Percentiles rank a stretch among this genome's conserved stretches.
phyloP scores from a whole-genome alignment of 1,140 invertebrate species.

The Ctenoplectra terminalis region DNA sequence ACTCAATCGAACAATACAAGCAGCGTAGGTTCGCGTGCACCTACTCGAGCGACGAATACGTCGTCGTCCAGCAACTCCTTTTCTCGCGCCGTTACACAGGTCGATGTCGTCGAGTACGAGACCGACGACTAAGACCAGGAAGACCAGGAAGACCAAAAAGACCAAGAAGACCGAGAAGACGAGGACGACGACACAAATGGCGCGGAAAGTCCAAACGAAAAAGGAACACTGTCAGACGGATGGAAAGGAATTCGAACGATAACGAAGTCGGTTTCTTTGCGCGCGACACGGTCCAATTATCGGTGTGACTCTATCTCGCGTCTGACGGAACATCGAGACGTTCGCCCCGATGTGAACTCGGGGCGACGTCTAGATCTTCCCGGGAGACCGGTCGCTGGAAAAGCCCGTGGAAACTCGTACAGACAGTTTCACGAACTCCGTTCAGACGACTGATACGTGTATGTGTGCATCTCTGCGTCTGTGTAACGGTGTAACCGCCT shows the following conservation, averaged over 20 bases:
- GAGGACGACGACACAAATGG: constrained; percentile 20
- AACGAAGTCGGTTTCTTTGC: constrained; percentile 62
- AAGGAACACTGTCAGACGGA: constrained; percentile 36
- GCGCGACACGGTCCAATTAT: constrained; percentile 67
- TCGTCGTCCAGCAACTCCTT: neutral
- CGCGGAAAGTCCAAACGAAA: constrained; percentile 15
- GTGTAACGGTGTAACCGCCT: constrained; percentile 50
- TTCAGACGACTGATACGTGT: neutral
- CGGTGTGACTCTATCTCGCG: constrained; percentile 45
- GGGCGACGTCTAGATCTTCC: constrained; percentile 53
- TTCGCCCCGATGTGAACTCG: constrained; percentile 15
- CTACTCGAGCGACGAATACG: constrained; percentile 6
- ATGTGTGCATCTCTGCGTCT: constrained; percentile 21
- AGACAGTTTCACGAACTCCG: constrained; percentile 47
- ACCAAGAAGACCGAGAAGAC: neutral
- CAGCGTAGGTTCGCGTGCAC: too few relatives aligned
- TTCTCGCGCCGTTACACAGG: constrained; percentile 2
- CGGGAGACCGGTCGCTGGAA: constrained; percentile 24
- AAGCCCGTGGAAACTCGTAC: constrained; percentile 57
- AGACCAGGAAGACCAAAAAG: too few relatives aligned
- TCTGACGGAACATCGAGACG: constrained; percentile 49
- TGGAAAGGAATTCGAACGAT: constrained; percentile 50
- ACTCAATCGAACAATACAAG: neutral
- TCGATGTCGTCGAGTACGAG: neutral
- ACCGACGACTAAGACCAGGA: too few relatives aligned